Evolutionary conservation across 2,797 vertebrate genomes (phyloP).

Genomic region (Sebastes alutus): DNA sequence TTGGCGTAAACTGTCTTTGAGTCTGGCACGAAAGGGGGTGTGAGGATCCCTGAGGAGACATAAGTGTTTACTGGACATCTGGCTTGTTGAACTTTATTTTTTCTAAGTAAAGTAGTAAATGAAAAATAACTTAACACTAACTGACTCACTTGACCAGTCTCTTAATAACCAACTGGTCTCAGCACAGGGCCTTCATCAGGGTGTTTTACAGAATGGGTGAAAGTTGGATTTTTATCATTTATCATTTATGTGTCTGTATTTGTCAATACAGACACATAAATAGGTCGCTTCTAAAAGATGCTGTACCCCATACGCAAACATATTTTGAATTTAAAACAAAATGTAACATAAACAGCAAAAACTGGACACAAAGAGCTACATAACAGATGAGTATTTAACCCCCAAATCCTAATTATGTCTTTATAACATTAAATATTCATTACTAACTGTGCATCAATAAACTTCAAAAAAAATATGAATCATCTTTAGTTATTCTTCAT

Average conservation of each 20-base stretch:
- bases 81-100: neutral
- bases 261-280: neutral
- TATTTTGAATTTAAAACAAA: neutral
- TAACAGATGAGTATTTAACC: neutral
- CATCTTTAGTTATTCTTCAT: neutral
- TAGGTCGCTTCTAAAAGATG: neutral
- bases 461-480: neutral
- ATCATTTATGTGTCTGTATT: neutral
- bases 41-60: conserved; percentile 82
- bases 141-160: neutral
- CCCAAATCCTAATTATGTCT: neutral
- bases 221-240: neutral
- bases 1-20: conserved; percentile 90
- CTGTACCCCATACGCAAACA: accelerated
- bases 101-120: neutral
- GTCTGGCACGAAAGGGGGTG: conserved; percentile 87
- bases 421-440: neutral
- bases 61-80: neutral
- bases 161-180: neutral
- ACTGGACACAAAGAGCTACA: neutral
- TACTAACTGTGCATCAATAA: neutral
- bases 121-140: neutral
- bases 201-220: neutral
- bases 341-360: neutral
- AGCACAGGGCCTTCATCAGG: neutral